Evolutionary conservation across 2,888 invertebrate genomes (phyloP), one percentile per base, ranked within the genome.

Genomic region (Drosophila prostipennis): DNA sequence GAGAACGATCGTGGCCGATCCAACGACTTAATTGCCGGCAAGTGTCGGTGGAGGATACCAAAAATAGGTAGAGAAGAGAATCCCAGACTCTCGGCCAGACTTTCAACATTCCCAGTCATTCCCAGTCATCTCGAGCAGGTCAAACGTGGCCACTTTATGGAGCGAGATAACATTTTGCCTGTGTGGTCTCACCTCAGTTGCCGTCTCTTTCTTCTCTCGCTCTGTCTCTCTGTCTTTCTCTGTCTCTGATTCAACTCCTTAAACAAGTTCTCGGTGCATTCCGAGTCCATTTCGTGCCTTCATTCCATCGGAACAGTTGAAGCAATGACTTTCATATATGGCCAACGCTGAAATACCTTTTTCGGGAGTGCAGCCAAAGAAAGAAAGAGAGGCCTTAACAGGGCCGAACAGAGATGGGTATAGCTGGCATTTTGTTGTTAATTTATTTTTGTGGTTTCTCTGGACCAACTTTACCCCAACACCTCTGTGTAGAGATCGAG

Each of bases 141-240:
- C 84, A 88, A 84, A 76, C 87, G 79, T 83, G 87, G 88, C 84
- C 88, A 88, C 88, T 88, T 84, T 72, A 58, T 64, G 51, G 52
- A 48, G 32, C 54, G 40, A 51, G 56, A 63, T 64, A 52, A 64
- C 64, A 63, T 63, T 61, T 73, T 69, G 70, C 72, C 74, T 86
- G 80, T 80, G 86, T 86, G 83, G 78, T 71, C 76, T 71, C 56
- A 63, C 53, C 71, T 55, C 32, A 65, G 13, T 26, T 46, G 45
- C 7, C 60, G 54, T 60, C 54, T 36, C 49, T 46, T n/a, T 45
- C 54, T 13, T 23, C 40, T 3, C 19, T 13, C 42, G 11, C 13
- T 19, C 6, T 34, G 19, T 19, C 10, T 60, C 16, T 6, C 48
- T 48, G 1, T 59, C 42, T 76, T 4, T 72, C 61, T 37, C 53